Evolutionary conservation across 2,797 vertebrate species (phyloP).

Genomic region (Arctocebus calabarensis): DNA sequence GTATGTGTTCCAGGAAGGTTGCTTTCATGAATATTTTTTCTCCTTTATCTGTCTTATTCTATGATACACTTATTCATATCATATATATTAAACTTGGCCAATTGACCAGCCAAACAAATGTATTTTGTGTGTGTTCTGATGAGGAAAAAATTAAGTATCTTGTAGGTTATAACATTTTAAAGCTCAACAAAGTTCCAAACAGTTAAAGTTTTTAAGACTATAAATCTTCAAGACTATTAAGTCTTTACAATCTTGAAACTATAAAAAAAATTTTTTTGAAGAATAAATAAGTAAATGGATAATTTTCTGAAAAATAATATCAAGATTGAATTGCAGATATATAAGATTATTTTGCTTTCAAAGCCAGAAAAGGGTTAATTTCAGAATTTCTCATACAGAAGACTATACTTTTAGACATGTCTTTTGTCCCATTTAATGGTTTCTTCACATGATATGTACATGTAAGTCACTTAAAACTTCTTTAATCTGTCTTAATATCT

Average conservation of each 20-base stretch:
- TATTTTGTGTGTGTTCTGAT: slow-evolving; percentile 22
- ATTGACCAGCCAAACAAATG: background rate
- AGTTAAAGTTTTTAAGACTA: slow-evolving; percentile 61
- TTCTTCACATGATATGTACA: background rate
- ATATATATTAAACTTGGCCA: background rate
- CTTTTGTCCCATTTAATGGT: slow-evolving; percentile 2
- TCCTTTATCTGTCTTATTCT: slow-evolving; percentile 8
- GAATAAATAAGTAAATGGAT: slow-evolving; percentile 63
- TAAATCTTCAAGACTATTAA: background rate
- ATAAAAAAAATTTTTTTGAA: background rate
- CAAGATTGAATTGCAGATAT: slow-evolving; percentile 55
- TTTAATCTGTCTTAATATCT: background rate
- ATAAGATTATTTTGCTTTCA: slow-evolving; percentile 41
- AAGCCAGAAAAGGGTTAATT: slow-evolving; percentile 34
- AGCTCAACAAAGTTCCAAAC: slow-evolving; percentile 51
- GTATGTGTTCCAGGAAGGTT: background rate
- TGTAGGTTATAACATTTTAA: slow-evolving; percentile 54
- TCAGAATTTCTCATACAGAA: slow-evolving; percentile 39
- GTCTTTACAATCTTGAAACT: no score
- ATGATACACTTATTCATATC: background rate
- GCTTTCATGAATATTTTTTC: background rate
- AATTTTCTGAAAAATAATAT: slow-evolving; percentile 45
- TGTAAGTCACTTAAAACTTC: background rate
- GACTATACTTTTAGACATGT: slow-evolving; percentile 23
- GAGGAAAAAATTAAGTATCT: slow-evolving; percentile 30